Evolutionary conservation across 2,888 invertebrate genomes (phyloP).

Genomic region (Acheta domesticus): DNA sequence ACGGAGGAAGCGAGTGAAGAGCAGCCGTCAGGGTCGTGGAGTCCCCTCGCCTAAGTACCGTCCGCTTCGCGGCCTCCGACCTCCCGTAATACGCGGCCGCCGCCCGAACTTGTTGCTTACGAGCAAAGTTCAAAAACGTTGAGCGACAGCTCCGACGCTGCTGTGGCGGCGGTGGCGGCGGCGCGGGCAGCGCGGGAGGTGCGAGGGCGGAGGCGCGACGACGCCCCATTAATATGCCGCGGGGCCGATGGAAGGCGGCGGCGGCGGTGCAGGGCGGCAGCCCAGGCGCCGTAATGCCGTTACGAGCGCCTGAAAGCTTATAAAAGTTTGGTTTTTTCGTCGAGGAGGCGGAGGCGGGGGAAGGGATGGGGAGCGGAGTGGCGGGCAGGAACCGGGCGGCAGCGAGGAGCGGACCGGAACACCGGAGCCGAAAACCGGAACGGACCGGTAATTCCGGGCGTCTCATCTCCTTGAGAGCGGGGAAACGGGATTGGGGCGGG

Average conservation of each 20-base stretch:
- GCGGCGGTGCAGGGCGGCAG: neutral
- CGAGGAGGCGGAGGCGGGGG: no score
- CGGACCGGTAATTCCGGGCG: slow-evolving; percentile 18
- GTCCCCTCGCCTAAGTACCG: neutral
- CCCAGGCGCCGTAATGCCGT: slow-evolving; percentile 1
- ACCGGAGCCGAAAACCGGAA: neutral
- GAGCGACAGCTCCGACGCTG: neutral
- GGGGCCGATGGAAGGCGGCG: neutral
- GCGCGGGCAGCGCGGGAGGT: neutral
- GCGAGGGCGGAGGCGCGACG: neutral
- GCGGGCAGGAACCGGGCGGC: no score
- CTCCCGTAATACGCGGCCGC: neutral
- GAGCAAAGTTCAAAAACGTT: slow-evolving; percentile 9
- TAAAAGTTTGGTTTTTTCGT: neutral
- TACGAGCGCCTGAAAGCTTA: slow-evolving; percentile 9
- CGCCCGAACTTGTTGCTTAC: slow-evolving; percentile 18
- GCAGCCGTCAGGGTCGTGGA: no score
- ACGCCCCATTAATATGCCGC: neutral
- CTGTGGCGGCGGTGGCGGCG: no score
- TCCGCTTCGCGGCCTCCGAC: neutral
- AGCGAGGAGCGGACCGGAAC: neutral
- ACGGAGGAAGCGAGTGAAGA: no score
- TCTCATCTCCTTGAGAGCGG: neutral
- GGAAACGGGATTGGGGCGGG: slow-evolving; percentile 8
- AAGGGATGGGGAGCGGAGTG: no score